Evolutionary conservation across 2,888 invertebrate genomes (phyloP).

Genomic region (Muschampia plurimacula): DNA sequence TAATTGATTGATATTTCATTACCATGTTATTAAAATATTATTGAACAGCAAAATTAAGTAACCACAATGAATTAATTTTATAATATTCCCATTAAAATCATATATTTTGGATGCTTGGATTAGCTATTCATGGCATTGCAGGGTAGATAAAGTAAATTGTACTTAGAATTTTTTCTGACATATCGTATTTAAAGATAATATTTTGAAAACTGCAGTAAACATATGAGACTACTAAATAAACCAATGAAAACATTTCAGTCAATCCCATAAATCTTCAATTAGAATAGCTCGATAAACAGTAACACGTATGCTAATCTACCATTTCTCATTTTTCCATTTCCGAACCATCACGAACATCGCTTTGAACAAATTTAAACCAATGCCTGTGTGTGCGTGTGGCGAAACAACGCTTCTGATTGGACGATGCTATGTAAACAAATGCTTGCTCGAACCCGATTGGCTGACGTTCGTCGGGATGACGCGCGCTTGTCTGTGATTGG

Average conservation of each 20-base stretch:
- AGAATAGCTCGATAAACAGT: background rate
- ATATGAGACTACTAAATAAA: background rate
- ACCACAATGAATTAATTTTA: too few relatives aligned
- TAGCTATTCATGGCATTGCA: too few relatives aligned
- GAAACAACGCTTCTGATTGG: conserved; percentile 54
- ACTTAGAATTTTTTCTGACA: too few relatives aligned
- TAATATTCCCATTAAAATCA: too few relatives aligned
- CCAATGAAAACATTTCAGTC: background rate
- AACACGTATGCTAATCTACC: background rate
- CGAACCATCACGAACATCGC: conserved; percentile 57
- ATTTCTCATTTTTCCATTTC: conserved; percentile 66
- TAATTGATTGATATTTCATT: too few relatives aligned
- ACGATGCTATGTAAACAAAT: conserved; percentile 35
- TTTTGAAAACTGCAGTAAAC: background rate
- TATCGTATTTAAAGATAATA: too few relatives aligned
- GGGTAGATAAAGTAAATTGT: too few relatives aligned
- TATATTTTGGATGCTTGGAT: too few relatives aligned
- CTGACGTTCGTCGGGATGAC: conserved; percentile 42
- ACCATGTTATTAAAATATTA: too few relatives aligned
- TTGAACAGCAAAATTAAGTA: too few relatives aligned
- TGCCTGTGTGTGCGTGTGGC: conserved; percentile 54
- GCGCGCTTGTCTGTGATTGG: conserved; percentile 53
- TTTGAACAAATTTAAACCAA: conserved; percentile 48
- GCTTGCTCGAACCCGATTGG: conserved; percentile 29
- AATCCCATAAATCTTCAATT: background rate